phyloP scores from a whole-genome alignment of 2,113 vertebrate genomes.

The Alouatta palliata region DNA sequence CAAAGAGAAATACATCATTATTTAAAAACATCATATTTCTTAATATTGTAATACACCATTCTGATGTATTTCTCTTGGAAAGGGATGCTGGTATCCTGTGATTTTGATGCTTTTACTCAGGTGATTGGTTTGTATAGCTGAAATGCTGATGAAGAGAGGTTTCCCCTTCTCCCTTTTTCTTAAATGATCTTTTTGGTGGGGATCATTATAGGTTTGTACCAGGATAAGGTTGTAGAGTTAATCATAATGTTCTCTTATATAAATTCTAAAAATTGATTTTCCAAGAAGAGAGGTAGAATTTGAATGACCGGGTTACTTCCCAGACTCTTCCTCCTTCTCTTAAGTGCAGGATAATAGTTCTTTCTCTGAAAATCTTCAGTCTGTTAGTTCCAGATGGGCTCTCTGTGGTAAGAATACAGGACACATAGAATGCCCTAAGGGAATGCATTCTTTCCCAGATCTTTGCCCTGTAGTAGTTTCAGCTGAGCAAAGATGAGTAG shows the following conservation, averaged over 20 bases:
- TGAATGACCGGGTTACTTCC: background rate
- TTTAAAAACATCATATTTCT: background rate
- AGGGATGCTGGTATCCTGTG: background rate
- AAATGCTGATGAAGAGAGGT: background rate
- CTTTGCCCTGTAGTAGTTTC: constrained; percentile 53
- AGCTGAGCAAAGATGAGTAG: constrained; percentile 25
- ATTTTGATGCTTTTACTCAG: constrained; percentile 27
- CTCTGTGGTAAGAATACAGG: background rate
- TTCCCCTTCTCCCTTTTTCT: background rate
- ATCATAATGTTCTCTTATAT: background rate
- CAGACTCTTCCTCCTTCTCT: constrained; percentile 13
- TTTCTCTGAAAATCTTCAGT: background rate
- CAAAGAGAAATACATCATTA: constrained; percentile 5
- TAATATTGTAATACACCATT: background rate
- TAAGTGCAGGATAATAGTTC: constrained; percentile 21
- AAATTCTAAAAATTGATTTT: constrained; percentile 45
- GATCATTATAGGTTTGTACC: background rate
- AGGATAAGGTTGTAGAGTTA: background rate
- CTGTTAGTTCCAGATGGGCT: background rate
- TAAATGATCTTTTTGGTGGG: constrained; percentile 6
- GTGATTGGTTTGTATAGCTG: constrained; percentile 3
- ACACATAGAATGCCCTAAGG: background rate
- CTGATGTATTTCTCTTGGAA: constrained; percentile 33
- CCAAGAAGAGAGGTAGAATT: background rate
- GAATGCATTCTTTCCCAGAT: background rate